Evolutionary conservation across 2,888 invertebrate species (phyloP).

Genomic region (Axea sp.): DNA sequence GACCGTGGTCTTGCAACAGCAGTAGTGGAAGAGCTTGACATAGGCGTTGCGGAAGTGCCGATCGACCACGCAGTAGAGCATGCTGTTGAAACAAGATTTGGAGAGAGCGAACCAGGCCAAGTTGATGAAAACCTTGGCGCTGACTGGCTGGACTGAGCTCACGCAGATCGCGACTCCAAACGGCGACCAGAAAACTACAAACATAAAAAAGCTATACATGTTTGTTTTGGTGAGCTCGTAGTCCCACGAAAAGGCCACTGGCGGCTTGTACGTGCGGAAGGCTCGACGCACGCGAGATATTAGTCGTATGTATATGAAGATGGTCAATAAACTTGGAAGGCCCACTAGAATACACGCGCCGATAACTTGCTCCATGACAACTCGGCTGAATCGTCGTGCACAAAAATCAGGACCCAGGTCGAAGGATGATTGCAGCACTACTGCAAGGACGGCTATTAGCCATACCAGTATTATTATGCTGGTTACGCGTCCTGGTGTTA

Average conservation of each 20-base stretch:
- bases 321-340: conserved; percentile 82
- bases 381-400: conserved; percentile 81
- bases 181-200: conserved; percentile 85
- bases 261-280: conserved; percentile 83
- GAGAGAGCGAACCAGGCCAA: conserved; percentile 85
- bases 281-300: conserved; percentile 81
- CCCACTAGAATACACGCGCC: conserved; percentile 82
- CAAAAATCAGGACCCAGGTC: conserved; percentile 86
- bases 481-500: conserved; percentile 81
- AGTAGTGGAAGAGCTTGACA: conserved; percentile 87
- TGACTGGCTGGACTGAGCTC: conserved; percentile 80
- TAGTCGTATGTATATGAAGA: conserved; percentile 81
- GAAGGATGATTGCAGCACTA: conserved; percentile 83
- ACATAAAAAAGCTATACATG: conserved; percentile 83
- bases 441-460: conserved; percentile 81
- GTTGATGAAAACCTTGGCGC: conserved; percentile 83
- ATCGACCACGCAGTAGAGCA: conserved; percentile 84
- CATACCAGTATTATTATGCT: conserved; percentile 82
- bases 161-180: conserved; percentile 83
- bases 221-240: conserved; percentile 83
- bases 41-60: conserved; percentile 86
- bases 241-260: conserved; percentile 83
- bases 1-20: conserved; percentile 88
- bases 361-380: conserved; percentile 81
- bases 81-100: conserved; percentile 85